Evolutionary conservation across 1,140 invertebrate species (phyloP), one percentile per base, ranked within the genome.

Genomic region (Yoshiicerus persimilis): DNA sequence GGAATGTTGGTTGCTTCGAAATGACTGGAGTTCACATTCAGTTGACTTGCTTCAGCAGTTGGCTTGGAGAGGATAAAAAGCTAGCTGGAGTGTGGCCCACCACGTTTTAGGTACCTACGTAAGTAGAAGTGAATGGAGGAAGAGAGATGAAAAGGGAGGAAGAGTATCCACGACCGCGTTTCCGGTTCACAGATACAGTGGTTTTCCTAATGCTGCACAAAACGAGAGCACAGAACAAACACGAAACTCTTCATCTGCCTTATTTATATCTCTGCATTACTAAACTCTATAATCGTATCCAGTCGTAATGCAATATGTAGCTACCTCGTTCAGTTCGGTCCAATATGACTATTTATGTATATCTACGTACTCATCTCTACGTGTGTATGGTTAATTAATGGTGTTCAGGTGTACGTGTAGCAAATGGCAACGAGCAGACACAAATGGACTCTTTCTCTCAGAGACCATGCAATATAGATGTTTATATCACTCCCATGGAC

Each of bases 131-230:
- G 47, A n/a, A 56, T 56, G 20, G 75, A 34, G 30, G 75, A 80
- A 36, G 75, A 36, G 75, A 36, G 75, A 80, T 80, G 75, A 80
- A 80, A 80, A 38, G 75, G 32, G 75, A 80, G 75, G 75, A 80
- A 80, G 34, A 80, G 75, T 20, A 8, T 20, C 75, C 8, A 80
- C 66, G 75, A 80, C 75, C 75, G 38, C 30, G 75, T 34, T 80
- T 80, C 75, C 75, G 75, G 75, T 80, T 80, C 32, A 80, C 75
- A 80, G 75, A 36, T 34, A 80, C 75, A 80, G 75, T 34, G 75
- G 34, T 80, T 80, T 80, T 80, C 30, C 32, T 80, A 80, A 80
- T 80, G 75, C 75, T 34, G 4, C 30, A 80, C 32, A 36, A 34
- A 80, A 36, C 75, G n/a, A n/a, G 75, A 23, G 36, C 75, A 80